These are phyloP conservation scores for Euura saliciscinereae DNA, from an alignment of 1,140 invertebrate species.

Conservation along the genomic window DNA sequence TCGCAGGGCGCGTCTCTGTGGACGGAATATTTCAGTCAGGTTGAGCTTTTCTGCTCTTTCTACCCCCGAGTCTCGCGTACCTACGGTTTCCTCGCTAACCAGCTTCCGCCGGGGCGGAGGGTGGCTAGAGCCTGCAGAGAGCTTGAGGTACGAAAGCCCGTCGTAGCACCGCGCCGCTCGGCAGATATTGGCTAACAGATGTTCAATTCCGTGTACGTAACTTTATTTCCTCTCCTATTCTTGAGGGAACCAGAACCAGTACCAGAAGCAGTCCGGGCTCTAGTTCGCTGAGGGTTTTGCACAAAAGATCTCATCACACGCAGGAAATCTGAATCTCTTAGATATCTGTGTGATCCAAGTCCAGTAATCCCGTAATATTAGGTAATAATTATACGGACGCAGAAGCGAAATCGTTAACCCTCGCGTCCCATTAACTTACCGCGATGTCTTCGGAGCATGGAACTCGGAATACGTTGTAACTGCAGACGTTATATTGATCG, in stretches of 20 bases:
- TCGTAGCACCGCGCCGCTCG: not conserved
- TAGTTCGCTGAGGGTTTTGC: too few species aligned
- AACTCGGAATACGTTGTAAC: not conserved
- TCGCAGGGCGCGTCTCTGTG: not conserved
- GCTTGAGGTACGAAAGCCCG: not conserved
- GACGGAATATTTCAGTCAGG: not conserved
- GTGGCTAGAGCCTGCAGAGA: not conserved
- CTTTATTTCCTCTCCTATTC: not conserved
- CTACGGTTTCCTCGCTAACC: not conserved
- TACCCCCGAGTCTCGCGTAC: not conserved
- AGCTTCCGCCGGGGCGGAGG: not conserved
- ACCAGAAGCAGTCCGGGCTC: too few species aligned
- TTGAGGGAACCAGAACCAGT: too few species aligned
- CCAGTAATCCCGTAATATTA: too few species aligned
- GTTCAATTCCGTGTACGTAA: not conserved
- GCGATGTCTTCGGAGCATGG: not conserved
- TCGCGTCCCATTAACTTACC: too few species aligned
- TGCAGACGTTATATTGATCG: not conserved
- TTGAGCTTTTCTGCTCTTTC: not conserved
- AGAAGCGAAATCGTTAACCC: too few species aligned
- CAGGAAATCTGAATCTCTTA: too few species aligned
- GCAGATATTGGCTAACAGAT: conserved; percentile 2
- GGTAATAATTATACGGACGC: too few species aligned
- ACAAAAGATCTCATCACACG: too few species aligned
- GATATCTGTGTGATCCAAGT: too few species aligned